Evolutionary conservation across 2,113 vertebrate species (phyloP), one percentile per base, ranked within the genome.

Genomic region (Callorhinus ursinus): DNA sequence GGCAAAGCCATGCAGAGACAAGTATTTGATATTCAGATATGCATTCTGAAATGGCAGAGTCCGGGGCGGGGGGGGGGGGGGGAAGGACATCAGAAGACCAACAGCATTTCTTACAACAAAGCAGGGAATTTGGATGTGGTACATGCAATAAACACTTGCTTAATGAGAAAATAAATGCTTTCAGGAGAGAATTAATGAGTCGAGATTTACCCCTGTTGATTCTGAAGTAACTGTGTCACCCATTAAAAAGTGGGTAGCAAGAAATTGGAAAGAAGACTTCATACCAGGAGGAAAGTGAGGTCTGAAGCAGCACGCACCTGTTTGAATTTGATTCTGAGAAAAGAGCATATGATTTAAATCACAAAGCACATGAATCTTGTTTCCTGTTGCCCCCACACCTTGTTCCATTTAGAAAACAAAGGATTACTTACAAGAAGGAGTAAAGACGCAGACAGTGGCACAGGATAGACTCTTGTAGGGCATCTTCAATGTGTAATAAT

Each of bases 321-420:
- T 92, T 88, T 63, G 57, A 89, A 90, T 80, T 63, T 18, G 16
- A 82, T 31, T 85, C 31, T 95, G 53, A 84, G 57, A 89, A 36
- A 28, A 89, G 28, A 92, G 36, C 33, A 57, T 80, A 51, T 80
- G 49, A 61, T 82, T 55, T 87, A 89, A 96, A 82, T 89, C 42
- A 57, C 81, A 82, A 93, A 87, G 31, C 5, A 31, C 18, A 24
- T 51, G 36, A 26, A 12, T 91, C 61, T 88, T 93, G 13, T 88
- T 82, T 63, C 61, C 61, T 7, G 39, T 46, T n/a, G 11, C n/a
- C 22, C 9, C 19, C 5, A 59, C n/a, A 81, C 28, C 57, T 85
- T 93, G 13, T 81, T 82, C 26, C 67, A 51, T 33, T 82, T 85
- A 80, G 90, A 93, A 95, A 91, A 77, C 51, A 86, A 80, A 86